A percentile compares a stretch with the other conserved stretches of the same genome.
These are phyloP conservation scores for Himantopus leucocephalus DNA, from an alignment of 2,113 vertebrate genomes.

Conservation along the genomic window DNA sequence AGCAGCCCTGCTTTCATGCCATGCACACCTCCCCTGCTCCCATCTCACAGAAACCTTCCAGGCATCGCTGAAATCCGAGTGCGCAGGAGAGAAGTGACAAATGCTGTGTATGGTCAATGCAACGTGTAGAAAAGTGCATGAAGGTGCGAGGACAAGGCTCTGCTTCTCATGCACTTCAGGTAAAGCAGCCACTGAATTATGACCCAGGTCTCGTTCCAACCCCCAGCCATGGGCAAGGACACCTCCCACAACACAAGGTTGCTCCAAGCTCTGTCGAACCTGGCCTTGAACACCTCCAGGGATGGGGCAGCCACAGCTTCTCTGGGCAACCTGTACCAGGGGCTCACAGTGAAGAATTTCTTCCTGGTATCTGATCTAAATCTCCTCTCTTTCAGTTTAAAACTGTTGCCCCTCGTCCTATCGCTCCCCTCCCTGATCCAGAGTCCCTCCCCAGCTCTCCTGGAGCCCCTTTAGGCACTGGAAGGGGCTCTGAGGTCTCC, in stretches of 20 bases:
- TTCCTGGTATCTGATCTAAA: background rate
- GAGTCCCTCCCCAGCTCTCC: background rate
- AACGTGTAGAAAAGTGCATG: accelerated
- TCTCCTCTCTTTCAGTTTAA: background rate
- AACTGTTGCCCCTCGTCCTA: background rate
- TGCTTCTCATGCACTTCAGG: background rate
- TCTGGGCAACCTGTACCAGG: background rate
- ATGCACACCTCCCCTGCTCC: background rate
- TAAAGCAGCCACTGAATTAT: background rate
- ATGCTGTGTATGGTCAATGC: accelerated
- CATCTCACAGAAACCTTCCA: background rate
- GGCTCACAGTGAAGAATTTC: background rate
- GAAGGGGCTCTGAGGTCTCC: too few species aligned
- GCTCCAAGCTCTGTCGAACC: background rate
- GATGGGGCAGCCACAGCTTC: background rate
- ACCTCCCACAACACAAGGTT: background rate
- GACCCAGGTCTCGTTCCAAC: too few species aligned
- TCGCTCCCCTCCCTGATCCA: background rate
- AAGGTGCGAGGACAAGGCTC: background rate
- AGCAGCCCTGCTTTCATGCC: background rate
- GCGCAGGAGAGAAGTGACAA: background rate
- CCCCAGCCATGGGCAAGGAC: background rate
- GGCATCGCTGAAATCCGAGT: accelerated
- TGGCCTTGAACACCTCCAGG: background rate
- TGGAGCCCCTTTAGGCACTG: background rate